Evolutionary conservation across 2,797 vertebrate species (phyloP).

Genomic region (Poliocrania exsul): DNA sequence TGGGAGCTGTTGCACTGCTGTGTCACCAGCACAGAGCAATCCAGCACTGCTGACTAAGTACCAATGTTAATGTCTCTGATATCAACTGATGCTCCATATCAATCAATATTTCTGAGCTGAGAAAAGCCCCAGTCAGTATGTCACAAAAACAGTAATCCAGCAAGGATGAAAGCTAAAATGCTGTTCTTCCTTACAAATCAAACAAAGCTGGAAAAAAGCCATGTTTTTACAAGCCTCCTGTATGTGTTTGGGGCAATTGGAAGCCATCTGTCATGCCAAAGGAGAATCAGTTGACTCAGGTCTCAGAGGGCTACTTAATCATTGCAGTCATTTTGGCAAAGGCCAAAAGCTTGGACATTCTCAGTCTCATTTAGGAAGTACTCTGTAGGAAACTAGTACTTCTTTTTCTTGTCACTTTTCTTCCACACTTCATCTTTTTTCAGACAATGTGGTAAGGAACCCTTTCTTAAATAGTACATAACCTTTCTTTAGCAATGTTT

Average conservation of each 20-base stretch:
- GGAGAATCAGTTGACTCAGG: background rate
- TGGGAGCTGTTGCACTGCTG: background rate
- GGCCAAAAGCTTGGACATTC: background rate
- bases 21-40: background rate
- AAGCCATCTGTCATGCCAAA: background rate
- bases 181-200: background rate
- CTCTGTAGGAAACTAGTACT: background rate
- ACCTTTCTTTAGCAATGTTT: background rate
- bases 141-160: background rate
- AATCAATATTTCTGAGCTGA: background rate
- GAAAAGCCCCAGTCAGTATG: background rate
- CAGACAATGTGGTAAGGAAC: background rate
- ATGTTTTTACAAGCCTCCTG: background rate
- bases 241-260: background rate
- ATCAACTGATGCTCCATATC: background rate
- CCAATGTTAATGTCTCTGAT: rapidly evolving
- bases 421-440: background rate
- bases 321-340: background rate
- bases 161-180: background rate
- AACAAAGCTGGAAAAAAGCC: background rate
- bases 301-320: background rate
- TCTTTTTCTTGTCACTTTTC: background rate
- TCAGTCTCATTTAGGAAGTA: background rate
- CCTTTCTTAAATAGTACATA: background rate
- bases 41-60: background rate